phyloP scores from a whole-genome alignment of 2,113 vertebrate species.

The Canis aureus region DNA sequence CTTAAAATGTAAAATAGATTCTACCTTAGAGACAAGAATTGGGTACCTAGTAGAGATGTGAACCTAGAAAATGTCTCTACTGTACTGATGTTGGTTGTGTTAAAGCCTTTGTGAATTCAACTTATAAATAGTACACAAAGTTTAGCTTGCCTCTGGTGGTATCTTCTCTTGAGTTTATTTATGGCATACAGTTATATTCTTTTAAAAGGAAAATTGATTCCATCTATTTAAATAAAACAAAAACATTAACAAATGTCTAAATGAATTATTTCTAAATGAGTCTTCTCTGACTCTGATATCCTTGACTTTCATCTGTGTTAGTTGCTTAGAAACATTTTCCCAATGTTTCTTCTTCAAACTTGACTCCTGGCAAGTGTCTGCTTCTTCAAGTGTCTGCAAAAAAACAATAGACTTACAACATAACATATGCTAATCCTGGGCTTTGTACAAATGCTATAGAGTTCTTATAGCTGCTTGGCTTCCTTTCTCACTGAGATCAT shows the following conservation, averaged over 20 bases:
- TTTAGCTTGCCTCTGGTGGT: neutral
- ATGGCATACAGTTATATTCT: neutral
- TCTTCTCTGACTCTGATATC: constrained; percentile 49
- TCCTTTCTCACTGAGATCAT: neutral
- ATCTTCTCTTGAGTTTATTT: constrained; percentile 52
- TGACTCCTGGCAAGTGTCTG: constrained; percentile 21
- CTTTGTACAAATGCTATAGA: neutral
- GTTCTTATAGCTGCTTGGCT: neutral
- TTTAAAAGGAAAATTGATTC: constrained; percentile 46
- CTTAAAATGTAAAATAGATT: constrained; percentile 40
- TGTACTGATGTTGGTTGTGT: neutral
- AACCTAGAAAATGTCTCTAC: neutral
- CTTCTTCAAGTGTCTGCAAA: constrained; percentile 8
- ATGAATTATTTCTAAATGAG: constrained; percentile 61
- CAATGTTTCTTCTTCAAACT: neutral
- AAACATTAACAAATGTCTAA: constrained; percentile 50
- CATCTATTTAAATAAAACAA: constrained; percentile 45
- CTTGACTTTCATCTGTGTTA: neutral
- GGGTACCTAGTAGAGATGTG: constrained; percentile 10
- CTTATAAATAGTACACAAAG: constrained; percentile 18
- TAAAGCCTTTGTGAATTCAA: constrained; percentile 28
- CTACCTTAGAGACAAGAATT: neutral
- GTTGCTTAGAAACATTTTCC: constrained; percentile 52
- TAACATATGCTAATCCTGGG: neutral
- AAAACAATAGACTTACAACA: neutral